phyloP scores from a whole-genome alignment of 2,797 vertebrate genomes.

The Microchirus variegatus region DNA sequence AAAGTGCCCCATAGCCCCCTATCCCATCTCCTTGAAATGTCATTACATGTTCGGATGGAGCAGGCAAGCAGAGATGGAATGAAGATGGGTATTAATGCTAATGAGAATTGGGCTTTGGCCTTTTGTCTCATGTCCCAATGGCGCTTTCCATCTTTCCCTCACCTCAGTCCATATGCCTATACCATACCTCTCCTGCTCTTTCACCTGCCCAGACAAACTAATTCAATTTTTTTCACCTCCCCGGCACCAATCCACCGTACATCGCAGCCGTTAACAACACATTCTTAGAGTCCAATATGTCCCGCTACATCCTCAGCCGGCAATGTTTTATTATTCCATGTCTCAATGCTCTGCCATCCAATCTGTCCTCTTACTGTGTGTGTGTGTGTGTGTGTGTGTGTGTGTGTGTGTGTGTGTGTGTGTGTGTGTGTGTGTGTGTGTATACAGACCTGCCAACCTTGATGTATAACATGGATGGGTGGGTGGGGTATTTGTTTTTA shows the following conservation, averaged over 20 bases:
- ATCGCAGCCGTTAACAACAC: constrained; percentile 22
- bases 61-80: constrained; percentile 60
- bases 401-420: constrained; percentile 12
- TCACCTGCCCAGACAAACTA: constrained; percentile 49
- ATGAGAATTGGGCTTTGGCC: constrained; percentile 76
- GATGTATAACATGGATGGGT: background rate
- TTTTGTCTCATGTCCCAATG: constrained; percentile 62
- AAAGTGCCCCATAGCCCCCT: constrained; percentile 62
- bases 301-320: constrained; percentile 19
- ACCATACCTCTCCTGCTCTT: constrained; percentile 17
- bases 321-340: constrained; percentile 37
- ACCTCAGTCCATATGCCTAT: constrained; percentile 24
- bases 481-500: background rate
- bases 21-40: constrained; percentile 81
- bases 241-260: constrained; percentile 6
- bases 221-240: constrained; percentile 18
- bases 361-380: constrained; percentile 12
- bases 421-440: constrained; percentile 2
- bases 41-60: constrained; percentile 75
- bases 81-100: constrained; percentile 75
- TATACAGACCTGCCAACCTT: background rate
- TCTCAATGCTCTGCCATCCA: constrained; percentile 12
- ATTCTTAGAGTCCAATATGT: constrained; percentile 23
- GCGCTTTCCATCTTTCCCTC: constrained; percentile 39
- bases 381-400: constrained; percentile 1